Base-by-base conservation (phyloP, 2,888 invertebrate species). In the Drosophila neonasuta region DNA sequence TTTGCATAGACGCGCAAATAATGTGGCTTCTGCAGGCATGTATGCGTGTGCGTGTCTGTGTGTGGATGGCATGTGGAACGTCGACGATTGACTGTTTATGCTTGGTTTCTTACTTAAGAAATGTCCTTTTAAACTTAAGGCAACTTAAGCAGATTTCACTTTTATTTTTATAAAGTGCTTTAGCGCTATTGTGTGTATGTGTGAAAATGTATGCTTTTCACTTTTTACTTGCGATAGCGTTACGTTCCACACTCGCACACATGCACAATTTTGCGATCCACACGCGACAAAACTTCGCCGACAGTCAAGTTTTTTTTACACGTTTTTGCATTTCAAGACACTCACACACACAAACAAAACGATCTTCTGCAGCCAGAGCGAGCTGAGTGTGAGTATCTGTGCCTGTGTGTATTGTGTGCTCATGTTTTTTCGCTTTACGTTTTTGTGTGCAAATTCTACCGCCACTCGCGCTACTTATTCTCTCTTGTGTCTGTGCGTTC, bases 1-100 rank as follows among this genome's bases (percentile, higher is more conserved):
- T 78, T 56, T 68, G 69, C 63, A 66, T 72, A 77, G 74, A 71
- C 68, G 66, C 71, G 59, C 62, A 55, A 74, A 68, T 74, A 46
- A 49, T 68, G 64, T 72, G 46, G 62, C 59, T 60, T 74, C 54
- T 65, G 36, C 45, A 42, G 41, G 58, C 69, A 74, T 71, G 51
- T 68, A 68, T 67, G 68, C 78, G 74, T 89, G 89, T 51, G 30
- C 45, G 42, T 44, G 57, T 72, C 24, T 24, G 76, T 71, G 46
- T 69, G 76, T 89, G 89, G 89, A 89, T 77, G 77, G 68, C 55
- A 86, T 87, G 90, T 89, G 89, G 89, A 90, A 89, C 88, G 89
- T 80, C 88, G 89, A 81, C 89, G 72, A 10, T 50, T 34, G 2
- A 13, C 8, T 44, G n/a, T 8, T n/a, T 45, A 32, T 49, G 20